These are phyloP conservation scores for Otolemur crassicaudatus DNA, from an alignment of 2,797 vertebrate genomes.

Conservation along the genomic window DNA sequence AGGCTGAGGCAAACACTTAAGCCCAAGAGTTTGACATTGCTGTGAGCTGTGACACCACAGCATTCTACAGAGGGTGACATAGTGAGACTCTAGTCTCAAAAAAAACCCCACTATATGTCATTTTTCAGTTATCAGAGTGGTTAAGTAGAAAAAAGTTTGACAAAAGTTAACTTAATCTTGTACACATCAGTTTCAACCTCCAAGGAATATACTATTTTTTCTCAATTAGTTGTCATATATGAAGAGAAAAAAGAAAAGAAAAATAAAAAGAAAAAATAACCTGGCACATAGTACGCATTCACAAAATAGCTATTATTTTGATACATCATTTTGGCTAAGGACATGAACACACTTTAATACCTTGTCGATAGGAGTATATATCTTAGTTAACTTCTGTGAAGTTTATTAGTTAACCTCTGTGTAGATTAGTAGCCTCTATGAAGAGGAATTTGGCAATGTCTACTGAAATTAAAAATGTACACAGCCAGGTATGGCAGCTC, in stretches of 20 bases:
- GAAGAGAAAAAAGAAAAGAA: background rate
- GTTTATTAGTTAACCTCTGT: background rate
- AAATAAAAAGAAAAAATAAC: background rate
- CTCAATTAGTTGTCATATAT: background rate
- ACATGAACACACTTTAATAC: background rate
- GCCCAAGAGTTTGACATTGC: too few species aligned
- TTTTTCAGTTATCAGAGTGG: constrained; percentile 8
- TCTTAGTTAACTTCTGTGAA: background rate
- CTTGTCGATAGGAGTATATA: background rate
- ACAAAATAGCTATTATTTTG: constrained; percentile 13
- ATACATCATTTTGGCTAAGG: background rate
- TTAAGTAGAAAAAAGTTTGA: background rate
- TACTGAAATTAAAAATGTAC: constrained; percentile 32
- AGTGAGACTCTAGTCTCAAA: too few species aligned
- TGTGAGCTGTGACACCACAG: too few species aligned
- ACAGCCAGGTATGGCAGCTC: too few species aligned
- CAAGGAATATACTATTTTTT: background rate
- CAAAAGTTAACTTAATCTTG: background rate
- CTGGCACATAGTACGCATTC: background rate
- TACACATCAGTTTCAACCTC: background rate
- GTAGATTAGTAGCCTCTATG: background rate
- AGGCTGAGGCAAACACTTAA: too few species aligned
- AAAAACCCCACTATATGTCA: background rate
- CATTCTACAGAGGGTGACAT: too few species aligned
- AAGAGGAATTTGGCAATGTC: constrained; percentile 12